A percentile compares a stretch with the other conserved stretches of the same genome.
phyloP scores from a whole-genome alignment of 2,888 invertebrate genomes.

The Melangyna quadrimaculata region DNA sequence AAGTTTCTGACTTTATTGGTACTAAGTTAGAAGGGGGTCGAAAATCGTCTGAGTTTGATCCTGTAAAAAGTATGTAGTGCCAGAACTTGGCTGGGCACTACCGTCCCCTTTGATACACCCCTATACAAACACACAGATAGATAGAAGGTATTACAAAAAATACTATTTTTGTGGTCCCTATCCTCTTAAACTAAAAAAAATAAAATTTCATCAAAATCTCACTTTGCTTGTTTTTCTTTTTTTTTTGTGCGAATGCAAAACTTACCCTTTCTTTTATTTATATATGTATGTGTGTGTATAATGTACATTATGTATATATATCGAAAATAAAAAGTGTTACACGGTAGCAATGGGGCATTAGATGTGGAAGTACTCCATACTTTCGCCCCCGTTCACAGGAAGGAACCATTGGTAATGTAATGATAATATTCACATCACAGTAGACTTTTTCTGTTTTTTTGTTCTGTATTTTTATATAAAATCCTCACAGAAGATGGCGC shows the following conservation, averaged over 20 bases:
- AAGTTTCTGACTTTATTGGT: no score
- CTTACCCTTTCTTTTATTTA: no score
- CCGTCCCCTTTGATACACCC: no score
- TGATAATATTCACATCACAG: slow-evolving; percentile 5
- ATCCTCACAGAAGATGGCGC: slow-evolving; percentile 3
- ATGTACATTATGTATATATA: no score
- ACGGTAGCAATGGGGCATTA: neutral
- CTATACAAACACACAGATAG: neutral
- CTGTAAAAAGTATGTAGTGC: no score
- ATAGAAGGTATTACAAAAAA: accelerated
- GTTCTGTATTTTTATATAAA: neutral
- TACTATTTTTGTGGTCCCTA: neutral
- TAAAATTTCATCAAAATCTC: neutral
- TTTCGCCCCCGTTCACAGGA: neutral
- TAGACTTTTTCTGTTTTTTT: neutral
- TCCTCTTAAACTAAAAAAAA: neutral
- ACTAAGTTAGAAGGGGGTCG: no score
- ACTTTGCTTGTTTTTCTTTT: neutral
- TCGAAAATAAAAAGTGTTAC: neutral
- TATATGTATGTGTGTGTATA: no score
- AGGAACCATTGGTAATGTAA: slow-evolving; percentile 4
- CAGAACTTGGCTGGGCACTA: no score
- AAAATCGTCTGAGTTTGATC: no score
- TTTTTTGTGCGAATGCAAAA: neutral
- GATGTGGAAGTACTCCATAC: neutral